Base-by-base conservation (phyloP, 1,140 invertebrate genomes). In the Micrasema longulum region DNA sequence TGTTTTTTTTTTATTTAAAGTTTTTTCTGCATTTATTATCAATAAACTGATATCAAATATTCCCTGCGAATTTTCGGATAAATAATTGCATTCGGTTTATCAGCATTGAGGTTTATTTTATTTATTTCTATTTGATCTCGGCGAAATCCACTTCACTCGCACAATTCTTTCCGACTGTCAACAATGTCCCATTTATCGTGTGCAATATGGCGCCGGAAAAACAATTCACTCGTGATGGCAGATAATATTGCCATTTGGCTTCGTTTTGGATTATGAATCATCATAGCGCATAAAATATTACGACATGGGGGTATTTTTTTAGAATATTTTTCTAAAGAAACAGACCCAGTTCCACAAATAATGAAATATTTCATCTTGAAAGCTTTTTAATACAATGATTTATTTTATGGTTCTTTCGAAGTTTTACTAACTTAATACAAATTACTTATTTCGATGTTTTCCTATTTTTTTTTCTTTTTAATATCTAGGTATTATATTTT, bases 141-240 rank as follows among this genome's bases (percentile, higher is more conserved):
- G 22, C 22, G 41, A 18, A 38, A 41, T 38, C 55, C 55, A 60
- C 38, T 60, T 60, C 55, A 22, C 12, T 22, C 36, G 36, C 9
- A 60, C 55, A 38, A 31, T 22, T 60, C 18, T 41, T 38, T 53
- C 23, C 23, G 18, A 26, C 22, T 53, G 50, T 53, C 50, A 26
- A 53, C 50, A 53, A 22, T 53, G 26, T 53, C 50, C 23, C 12
- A 53, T 53, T 53, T 53, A 53, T 14, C 23, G 4, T 53, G 50
- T 11, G 11, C 50, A 53, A 31, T 53, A 53, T 31, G 9, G 2
- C 20, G 23, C n/a, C 50, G 50, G 50, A 22, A 53, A 53, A 53
- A 53, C n/a, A 35, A 11, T 31, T 31, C n/a, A 6, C 16, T 31
- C n/a, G 2, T 14, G n/a, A 53, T n/a, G 20, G 26, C 5, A 9